Base-by-base conservation (phyloP, 1,140 invertebrate genomes). In the Eumeta japonica region DNA sequence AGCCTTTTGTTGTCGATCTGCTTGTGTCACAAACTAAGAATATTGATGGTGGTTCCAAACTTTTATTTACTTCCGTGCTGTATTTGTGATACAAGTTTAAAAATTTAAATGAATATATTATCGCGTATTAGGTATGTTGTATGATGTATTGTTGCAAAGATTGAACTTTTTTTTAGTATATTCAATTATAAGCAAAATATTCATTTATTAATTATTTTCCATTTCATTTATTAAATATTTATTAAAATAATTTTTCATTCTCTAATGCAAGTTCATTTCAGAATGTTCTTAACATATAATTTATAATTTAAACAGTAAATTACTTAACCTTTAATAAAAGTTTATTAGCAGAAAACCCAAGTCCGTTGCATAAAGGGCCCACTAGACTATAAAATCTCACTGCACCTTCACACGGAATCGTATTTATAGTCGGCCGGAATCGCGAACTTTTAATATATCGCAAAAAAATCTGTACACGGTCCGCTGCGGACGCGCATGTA, bases 391-490 rank as follows among this genome's bases (percentile, higher is more conserved):
- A 51, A 53, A 63, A 61, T 48, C 38, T 20, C 14, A 47, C 44
- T 66, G 59, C 58, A 59, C 56, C 59, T 54, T 50, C 52, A 52
- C 46, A 43, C 39, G 36, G 14, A 42, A 41, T 35, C 33, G 38
- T 28, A 35, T 46, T 45, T 39, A 28, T 46, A 53, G 48, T 48
- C 33, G 43, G 41, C 58, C 55, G n/a, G n/a, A n/a, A n/a, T n/a
- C n/a, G n/a, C n/a, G n/a, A n/a, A n/a, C n/a, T n/a, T n/a, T n/a
- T n/a, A n/a, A n/a, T n/a, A n/a, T n/a, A n/a, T n/a, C n/a, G n/a
- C n/a, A n/a, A 58, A 63, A 70, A 67, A 71, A 61, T 56, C 51
- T 45, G 51, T 54, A 41, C 42, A 58, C 50, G 61, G 53, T 58
- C 44, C 52, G 52, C 38, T 60, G 54, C 46, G n/a, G n/a, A n/a